Evolutionary conservation across 2,888 invertebrate genomes (phyloP), one percentile per base, ranked within the genome.

Genomic region (Trichacis sp.): DNA sequence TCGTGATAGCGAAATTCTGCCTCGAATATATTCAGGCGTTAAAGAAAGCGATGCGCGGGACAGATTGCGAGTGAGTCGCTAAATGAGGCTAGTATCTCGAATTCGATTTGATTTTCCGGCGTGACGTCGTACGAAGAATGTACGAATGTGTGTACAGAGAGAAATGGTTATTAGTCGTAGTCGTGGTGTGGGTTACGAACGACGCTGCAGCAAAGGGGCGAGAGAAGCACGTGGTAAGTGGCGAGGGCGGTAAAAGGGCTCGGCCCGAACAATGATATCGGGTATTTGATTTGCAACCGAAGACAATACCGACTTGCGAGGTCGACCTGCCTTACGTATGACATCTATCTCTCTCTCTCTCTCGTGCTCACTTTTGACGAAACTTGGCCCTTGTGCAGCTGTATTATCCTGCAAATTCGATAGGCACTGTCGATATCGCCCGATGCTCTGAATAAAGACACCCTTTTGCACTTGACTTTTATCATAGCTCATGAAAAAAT

Each of bases 271-370:
- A 83, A 83, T 82, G 81, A 83, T 83, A 83, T 83, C 83, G 82
- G 81, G 77, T 82, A 83, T 83, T 83, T 82, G 82, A 83, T 83
- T 83, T 82, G 82, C 79, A 82, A 81, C 80, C 82, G 80, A 81
- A 79, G 82, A 82, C 83, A 82, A 83, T 82, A 82, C 81, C 77
- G 75, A 77, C 79, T 77, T 78, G 76, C 78, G 74, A 56, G 56
- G 59, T 43, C 53, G 49, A 54, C 58, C 68, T 65, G n/a, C 24
- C 40, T 46, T 29, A 36, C 30, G 38, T 24, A 24, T 24, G 24
- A 15, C 42, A 19, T 46, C 50, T n/a, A 24, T 38, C 46, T 30
- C 33, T 20, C 40, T 30, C 17, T 15, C 24, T 30, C 42, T 49
- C 51, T 58, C 36, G 24, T 43, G 42, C 49, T 42, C 56, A 36